Evolutionary conservation across 2,888 invertebrate genomes (phyloP).

Genomic region (Pseudanteris insignis): DNA sequence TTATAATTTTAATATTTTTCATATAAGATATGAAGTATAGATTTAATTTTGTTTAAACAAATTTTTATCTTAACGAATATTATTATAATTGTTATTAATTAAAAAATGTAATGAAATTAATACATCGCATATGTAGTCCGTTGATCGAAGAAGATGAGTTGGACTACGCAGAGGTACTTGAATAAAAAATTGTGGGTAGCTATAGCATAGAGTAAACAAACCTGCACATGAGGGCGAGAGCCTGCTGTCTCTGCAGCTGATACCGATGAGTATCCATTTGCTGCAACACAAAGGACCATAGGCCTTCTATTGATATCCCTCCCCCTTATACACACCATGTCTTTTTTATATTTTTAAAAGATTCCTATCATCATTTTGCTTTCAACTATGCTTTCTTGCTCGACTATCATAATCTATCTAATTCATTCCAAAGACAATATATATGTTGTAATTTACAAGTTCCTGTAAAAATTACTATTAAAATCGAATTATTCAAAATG

Average conservation of each 20-base stretch:
- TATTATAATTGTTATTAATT: too few relatives aligned
- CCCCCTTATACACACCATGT: conserved; percentile 55
- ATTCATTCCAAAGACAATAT: too few relatives aligned
- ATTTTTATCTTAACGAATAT: too few relatives aligned
- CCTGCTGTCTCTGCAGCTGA: conserved; percentile 89
- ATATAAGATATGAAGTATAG: too few relatives aligned
- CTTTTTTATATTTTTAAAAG: conserved; percentile 52
- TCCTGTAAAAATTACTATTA: too few relatives aligned
- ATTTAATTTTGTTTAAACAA: too few relatives aligned
- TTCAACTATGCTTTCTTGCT: conserved; percentile 54
- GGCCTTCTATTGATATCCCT: conserved; percentile 65
- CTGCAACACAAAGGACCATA: conserved; percentile 70
- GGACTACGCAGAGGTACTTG: conserved; percentile 47
- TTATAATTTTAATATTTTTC: too few relatives aligned
- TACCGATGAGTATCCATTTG: conserved; percentile 89
- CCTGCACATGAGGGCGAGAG: conserved; percentile 91
- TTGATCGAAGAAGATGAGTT: conserved; percentile 42
- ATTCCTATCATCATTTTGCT: conserved; percentile 54
- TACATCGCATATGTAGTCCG: conserved; percentile 31
- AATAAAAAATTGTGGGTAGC: conserved; percentile 45
- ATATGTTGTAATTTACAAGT: too few relatives aligned
- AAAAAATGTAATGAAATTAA: conserved; percentile 16
- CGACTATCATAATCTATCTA: conserved; percentile 48
- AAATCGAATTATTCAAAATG: too few relatives aligned
- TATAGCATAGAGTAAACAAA: conserved; percentile 67